Conservation (phyloP, 1,140 invertebrate genomes). For the Cotesia vestalis region DNA sequence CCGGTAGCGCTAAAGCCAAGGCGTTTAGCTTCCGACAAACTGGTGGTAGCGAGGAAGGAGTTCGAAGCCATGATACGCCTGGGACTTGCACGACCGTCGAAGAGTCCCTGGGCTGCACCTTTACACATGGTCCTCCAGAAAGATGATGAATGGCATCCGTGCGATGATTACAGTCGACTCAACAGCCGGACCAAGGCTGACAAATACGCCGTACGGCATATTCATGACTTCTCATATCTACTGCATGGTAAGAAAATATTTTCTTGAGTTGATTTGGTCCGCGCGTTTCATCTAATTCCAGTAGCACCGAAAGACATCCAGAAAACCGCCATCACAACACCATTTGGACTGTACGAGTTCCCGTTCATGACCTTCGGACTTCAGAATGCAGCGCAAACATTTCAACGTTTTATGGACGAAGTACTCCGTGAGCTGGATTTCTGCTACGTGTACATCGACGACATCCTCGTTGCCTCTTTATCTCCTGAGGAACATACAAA, state of each 20-base stretch:
- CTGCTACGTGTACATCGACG: constrained; percentile 50
- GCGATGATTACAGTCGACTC: constrained; percentile 60
- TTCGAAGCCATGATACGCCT: constrained; percentile 48
- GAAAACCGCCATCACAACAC: constrained; percentile 37
- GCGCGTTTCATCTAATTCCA: constrained; percentile 63
- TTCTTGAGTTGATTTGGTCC: constrained; percentile 60
- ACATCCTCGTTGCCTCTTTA: constrained; percentile 51
- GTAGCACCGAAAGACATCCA: constrained; percentile 50
- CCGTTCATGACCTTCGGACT: constrained; percentile 54
- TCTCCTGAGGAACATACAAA: constrained; percentile 44
- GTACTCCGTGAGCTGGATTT: constrained; percentile 54
- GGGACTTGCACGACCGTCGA: constrained; percentile 49
- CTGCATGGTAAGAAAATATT: constrained; percentile 57
- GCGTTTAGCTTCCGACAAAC: constrained; percentile 53
- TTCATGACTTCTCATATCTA: constrained; percentile 47
- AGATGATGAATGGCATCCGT: constrained; percentile 51
- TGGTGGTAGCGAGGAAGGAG: constrained; percentile 44
- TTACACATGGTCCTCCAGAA: constrained; percentile 57
- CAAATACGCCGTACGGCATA: constrained; percentile 53
- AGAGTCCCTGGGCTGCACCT: constrained; percentile 56
- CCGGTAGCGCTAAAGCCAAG: constrained; percentile 52
- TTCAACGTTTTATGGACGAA: constrained; percentile 62
- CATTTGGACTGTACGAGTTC: constrained; percentile 51
- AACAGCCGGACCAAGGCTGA: constrained; percentile 59
- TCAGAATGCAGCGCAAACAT: constrained; percentile 49